Percentiles rank a stretch among this genome's conserved stretches.
These are phyloP conservation scores for Orius laevigatus DNA, from an alignment of 1,140 invertebrate species.

Conservation along the genomic window DNA sequence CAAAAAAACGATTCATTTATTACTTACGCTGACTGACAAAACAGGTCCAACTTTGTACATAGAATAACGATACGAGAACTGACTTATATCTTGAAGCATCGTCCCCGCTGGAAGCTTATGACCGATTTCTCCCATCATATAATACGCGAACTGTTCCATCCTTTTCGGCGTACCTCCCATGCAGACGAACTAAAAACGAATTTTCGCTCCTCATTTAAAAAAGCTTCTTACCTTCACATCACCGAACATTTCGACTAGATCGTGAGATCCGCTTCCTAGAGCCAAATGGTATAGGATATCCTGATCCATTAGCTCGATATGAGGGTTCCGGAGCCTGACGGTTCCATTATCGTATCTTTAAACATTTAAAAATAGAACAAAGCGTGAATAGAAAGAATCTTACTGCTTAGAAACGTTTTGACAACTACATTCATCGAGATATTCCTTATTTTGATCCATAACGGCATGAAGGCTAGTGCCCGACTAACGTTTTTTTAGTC, in stretches of 20 bases:
- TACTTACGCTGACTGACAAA: constrained; percentile 76
- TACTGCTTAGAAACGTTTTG: no score
- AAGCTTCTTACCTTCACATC: constrained; percentile 68
- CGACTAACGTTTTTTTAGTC: no score
- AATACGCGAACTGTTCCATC: constrained; percentile 85
- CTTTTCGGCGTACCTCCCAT: constrained; percentile 92
- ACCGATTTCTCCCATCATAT: constrained; percentile 78
- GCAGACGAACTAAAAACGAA: constrained; percentile 73
- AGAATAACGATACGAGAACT: constrained; percentile 77
- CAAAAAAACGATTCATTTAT: neutral
- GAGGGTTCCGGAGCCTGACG: constrained; percentile 65
- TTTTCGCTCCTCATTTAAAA: constrained; percentile 10
- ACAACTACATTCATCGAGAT: no score
- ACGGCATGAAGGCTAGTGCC: no score
- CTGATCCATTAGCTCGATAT: constrained; percentile 80
- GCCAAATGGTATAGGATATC: constrained; percentile 91
- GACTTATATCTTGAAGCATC: constrained; percentile 73
- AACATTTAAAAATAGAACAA: neutral
- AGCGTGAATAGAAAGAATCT: no score
- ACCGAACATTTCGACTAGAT: constrained; percentile 89
- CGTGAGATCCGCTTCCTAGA: constrained; percentile 74
- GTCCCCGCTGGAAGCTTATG: constrained; percentile 78
- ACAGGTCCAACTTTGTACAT: constrained; percentile 97
- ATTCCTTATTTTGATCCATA: no score
- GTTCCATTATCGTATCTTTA: constrained; percentile 43